Evolutionary conservation across 2,113 vertebrate genomes (phyloP), one percentile per base, ranked within the genome.

Genomic region (Hemiscyllium ocellatum): DNA sequence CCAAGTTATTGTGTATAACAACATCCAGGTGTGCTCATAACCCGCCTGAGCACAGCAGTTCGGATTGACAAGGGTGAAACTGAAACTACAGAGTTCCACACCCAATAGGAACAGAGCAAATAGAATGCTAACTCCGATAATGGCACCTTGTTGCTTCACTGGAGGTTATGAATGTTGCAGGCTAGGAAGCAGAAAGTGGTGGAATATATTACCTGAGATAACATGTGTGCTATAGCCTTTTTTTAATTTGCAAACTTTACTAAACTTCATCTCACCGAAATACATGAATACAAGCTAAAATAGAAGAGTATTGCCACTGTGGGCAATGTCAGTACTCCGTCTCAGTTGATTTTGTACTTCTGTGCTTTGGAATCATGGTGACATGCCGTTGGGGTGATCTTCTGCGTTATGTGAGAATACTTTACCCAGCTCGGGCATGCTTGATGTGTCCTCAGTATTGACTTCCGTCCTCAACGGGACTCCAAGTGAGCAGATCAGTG

Each of bases 381-480:
- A 70, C 37, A 69, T 50, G 47, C 68, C 70, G 12, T 70, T 20
- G 0, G 93, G 8, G 2, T 26, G 24, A 29, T 72, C 68, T 85
- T 98, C 97, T n/a, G 97, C 97, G 96, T 97, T 97, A 80, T 96
- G 97, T 95, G 96, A 68, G 95, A 96, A 96, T 0, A 97, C 96
- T 86, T 98, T 97, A 96, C 98, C 98, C 90, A 96, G 96, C 96
- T 98, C 98, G 80, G 98, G 98, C 99, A 99, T 99, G 96, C 29
- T 15, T 37, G 76, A 0, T 80, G 13, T 80, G n/a, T 80, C 29
- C 56, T 61, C 56, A 10, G 56, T 61, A 12, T 61, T 61, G 56
- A 61, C 56, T 61, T 61, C 56, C 1, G 56, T 0, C 56, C 56
- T 61, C 7, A 61, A 61, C 10, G 12, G 56, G 12, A 61, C 0